Percentiles rank a stretch among this genome's conserved stretches.
Evolutionary conservation across 92 coral and sea anemone species (phyloP).

Genomic region (Anthopleura xanthogrammica): DNA sequence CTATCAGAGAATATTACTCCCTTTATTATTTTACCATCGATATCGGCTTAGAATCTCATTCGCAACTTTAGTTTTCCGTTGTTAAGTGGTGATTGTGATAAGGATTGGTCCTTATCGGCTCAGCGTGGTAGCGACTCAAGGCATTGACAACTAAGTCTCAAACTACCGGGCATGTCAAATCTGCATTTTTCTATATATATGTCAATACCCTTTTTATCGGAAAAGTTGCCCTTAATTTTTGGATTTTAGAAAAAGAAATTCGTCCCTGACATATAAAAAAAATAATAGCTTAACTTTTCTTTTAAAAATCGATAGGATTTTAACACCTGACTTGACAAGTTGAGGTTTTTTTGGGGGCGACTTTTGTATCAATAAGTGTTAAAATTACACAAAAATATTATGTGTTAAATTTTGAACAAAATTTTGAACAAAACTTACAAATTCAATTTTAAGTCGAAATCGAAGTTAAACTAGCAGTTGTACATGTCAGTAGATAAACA

Average conservation of each 20-base stretch:
- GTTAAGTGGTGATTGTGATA: constrained; percentile 9
- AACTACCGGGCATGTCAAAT: neutral
- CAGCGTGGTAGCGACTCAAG: constrained; percentile 2
- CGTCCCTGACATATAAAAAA: no score
- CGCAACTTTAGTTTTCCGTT: constrained; percentile 7
- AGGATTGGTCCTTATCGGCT: constrained; percentile 6
- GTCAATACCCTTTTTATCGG: no score
- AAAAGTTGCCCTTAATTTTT: no score
- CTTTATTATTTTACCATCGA: constrained; percentile 3
- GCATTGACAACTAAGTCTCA: neutral
- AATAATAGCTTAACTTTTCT: no score
- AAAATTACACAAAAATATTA: no score
- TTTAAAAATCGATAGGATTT: no score
- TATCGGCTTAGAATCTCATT: constrained; percentile 17
- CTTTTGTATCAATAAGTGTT: no score
- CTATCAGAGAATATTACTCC: constrained; percentile 7
- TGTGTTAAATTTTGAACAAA: no score
- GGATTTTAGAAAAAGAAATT: no score
- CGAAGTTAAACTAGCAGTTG: constrained; percentile 6
- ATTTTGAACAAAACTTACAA: no score
- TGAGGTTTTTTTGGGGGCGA: no score
- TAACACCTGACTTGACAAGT: no score
- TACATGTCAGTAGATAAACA: constrained; percentile 14
- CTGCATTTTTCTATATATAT: neutral
- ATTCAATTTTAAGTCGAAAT: neutral